Conservation (phyloP, 2,797 vertebrate species). For the Loris lydekkerianus region DNA sequence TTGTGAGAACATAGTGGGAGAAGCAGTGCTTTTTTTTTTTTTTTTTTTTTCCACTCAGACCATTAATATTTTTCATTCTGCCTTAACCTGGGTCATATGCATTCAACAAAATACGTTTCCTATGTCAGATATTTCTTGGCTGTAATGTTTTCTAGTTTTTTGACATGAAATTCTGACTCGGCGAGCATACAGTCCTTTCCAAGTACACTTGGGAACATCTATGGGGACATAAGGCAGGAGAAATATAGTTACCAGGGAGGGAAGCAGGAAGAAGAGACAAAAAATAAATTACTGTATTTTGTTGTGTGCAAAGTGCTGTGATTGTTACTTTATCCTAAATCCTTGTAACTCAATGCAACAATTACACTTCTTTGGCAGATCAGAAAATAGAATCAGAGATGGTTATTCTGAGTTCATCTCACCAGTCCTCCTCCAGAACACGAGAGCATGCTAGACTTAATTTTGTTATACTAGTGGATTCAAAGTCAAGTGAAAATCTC, state of each 20-base stretch:
- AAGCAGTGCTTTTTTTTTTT: background rate
- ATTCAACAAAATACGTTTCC: background rate
- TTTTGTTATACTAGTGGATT: background rate
- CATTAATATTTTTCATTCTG: background rate
- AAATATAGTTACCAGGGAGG: background rate
- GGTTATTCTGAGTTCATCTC: background rate
- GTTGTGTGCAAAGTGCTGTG: background rate
- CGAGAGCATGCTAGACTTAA: background rate
- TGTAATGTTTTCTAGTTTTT: background rate
- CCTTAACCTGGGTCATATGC: background rate
- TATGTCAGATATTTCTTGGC: background rate
- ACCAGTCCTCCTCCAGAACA: background rate
- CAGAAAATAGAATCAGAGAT: background rate
- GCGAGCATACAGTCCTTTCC: background rate
- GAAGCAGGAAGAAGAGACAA: background rate
- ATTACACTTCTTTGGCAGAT: background rate
- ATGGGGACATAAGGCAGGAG: background rate
- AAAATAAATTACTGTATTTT: background rate
- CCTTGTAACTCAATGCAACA: background rate
- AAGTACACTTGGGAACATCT: background rate
- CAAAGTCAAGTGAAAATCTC: background rate
- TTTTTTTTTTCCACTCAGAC: background rate
- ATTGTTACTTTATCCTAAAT: background rate
- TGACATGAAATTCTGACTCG: background rate
- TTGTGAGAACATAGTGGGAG: background rate